phyloP scores from a whole-genome alignment of 2,888 invertebrate genomes.

The Ryuthela nishihirai region DNA sequence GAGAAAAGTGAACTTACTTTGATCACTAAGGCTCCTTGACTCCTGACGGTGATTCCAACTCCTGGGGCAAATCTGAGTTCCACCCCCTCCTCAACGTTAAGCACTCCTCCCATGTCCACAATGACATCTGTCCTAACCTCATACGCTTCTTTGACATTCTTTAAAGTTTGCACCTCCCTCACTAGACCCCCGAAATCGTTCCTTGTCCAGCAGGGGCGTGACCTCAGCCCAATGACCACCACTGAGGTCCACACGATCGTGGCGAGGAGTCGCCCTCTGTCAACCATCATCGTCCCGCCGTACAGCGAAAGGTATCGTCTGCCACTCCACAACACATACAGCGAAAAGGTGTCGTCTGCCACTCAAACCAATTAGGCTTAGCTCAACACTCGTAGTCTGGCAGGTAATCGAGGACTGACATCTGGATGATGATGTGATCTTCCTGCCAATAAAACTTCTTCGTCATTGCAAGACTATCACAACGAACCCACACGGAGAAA shows the following conservation, averaged over 20 bases:
- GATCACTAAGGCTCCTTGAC: conserved; percentile 72
- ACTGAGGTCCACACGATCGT: neutral
- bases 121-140: conserved; percentile 60
- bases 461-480: too few species aligned
- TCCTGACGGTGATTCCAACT: conserved; percentile 83
- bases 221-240: neutral
- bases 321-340: too few species aligned
- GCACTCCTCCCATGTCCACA: conserved; percentile 70
- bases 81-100: conserved; percentile 86
- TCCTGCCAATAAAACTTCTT: too few species aligned
- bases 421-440: too few species aligned
- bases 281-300: neutral
- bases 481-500: too few species aligned
- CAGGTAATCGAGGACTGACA: too few species aligned
- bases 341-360: too few species aligned
- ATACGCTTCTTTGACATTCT: conserved; percentile 15
- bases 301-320: too few species aligned
- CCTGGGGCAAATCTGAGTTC: conserved; percentile 85
- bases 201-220: neutral
- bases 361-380: too few species aligned
- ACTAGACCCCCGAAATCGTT: conserved; percentile 29
- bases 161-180: conserved; percentile 3
- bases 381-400: too few species aligned
- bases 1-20: conserved; percentile 54
- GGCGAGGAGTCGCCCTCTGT: neutral